phyloP scores from a whole-genome alignment of 2,888 invertebrate species.

The Limenitis camilla region DNA sequence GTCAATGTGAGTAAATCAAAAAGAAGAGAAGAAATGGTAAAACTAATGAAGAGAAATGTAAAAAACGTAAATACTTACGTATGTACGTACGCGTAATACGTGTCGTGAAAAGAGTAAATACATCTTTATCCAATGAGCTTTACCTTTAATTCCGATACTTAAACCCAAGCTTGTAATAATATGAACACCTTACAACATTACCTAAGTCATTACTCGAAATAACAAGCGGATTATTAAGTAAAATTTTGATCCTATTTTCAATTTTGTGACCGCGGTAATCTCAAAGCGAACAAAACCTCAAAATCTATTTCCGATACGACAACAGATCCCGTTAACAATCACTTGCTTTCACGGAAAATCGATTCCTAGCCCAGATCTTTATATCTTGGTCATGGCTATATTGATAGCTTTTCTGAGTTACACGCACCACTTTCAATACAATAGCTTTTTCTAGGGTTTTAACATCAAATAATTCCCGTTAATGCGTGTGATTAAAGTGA shows the following conservation, averaged over 20 bases:
- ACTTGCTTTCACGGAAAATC: conserved; percentile 43
- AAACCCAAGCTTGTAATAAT: no score
- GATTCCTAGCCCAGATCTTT: conserved; percentile 35
- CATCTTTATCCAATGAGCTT: no score
- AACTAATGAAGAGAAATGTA: no score
- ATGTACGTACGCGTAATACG: no score
- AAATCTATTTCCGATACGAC: conserved; percentile 20
- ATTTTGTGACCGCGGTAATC: conserved; percentile 9
- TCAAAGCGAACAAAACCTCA: conserved; percentile 15
- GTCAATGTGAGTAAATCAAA: no score
- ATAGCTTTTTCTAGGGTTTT: conserved; percentile 23
- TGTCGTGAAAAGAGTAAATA: no score
- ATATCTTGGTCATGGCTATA: conserved; percentile 29
- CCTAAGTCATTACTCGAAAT: neutral
- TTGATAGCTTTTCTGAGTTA: conserved; percentile 25
- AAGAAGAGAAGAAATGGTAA: no score
- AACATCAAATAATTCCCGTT: neutral
- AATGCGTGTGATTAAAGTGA: neutral
- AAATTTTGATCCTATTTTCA: conserved; percentile 10
- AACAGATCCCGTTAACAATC: conserved; percentile 25
- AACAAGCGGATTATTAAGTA: conserved; percentile 12
- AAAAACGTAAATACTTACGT: no score
- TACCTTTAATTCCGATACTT: no score
- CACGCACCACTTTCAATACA: conserved; percentile 39
- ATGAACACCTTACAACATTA: neutral